Evolutionary conservation across 2,888 invertebrate genomes (phyloP), one percentile per base, ranked within the genome.

Genomic region (Diaphora mendica): DNA sequence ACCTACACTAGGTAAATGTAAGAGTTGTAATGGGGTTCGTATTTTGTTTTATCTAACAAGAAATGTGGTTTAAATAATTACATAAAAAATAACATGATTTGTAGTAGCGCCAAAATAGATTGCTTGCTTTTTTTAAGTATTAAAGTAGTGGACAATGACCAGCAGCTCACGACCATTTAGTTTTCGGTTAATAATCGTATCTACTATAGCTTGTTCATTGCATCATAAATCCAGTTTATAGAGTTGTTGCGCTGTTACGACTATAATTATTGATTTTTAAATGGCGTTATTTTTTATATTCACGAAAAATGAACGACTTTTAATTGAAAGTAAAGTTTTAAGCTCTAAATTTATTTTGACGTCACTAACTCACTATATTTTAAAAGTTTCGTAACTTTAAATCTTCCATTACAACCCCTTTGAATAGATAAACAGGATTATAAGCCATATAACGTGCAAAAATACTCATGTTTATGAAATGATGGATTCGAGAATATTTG

Each of bases 391-490:
- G 51, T 15, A 35, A 17, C 15, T 1, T 13, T 39, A n/a, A n/a
- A n/a, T 30, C 20, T 42, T 39, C 51, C 66, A 64, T 73, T 64
- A 68, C 39, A 64, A 71, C n/a, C 39, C 42, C 13, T 51, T 55
- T 26, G 33, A 7, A 17, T 39, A 48, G 11, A 1, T 17, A n/a
- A 23, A 44, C 13, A 64, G 70, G 70, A 70, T 70, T 23, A 42
- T 15, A 64, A 69, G 68, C 64, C 11, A 23, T 11, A 48, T 44
- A 59, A 62, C 70, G 26, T 73, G 69, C 73, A 59, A 64, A 9
- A 64, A 70, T 64, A 64, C n/a, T n/a, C 35, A 62, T 62, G 17
- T 39, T 42, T 42, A 62, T 70, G 69, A 70, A 30, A 39, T 70
- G 69, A 70, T 70, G 30, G 26, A 30, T 30, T 26, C 5, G 15